These are phyloP conservation scores for Andrena chrysosceles DNA, from an alignment of 2,888 invertebrate species.

Conservation along the genomic window DNA sequence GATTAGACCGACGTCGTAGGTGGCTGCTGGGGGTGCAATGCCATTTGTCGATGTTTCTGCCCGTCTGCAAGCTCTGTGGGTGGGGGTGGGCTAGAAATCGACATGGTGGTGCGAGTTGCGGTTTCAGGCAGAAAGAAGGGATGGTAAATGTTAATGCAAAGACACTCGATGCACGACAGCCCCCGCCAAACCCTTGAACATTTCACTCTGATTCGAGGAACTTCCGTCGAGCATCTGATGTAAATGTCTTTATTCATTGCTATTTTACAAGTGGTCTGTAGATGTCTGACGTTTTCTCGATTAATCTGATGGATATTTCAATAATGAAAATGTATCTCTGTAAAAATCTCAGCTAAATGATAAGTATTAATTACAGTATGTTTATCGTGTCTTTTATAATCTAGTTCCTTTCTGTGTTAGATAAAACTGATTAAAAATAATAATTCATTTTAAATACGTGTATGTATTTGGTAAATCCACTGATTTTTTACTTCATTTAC, in stretches of 20 bases:
- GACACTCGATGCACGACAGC: conserved; percentile 15
- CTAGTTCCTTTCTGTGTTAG: no score
- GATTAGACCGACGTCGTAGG: conserved; percentile 58
- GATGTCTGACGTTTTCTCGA: no score
- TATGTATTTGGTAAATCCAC: no score
- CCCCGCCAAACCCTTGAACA: conserved; percentile 18
- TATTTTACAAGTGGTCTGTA: neutral
- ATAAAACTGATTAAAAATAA: no score
- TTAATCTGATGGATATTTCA: no score
- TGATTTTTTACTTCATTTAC: no score
- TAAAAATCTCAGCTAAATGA: no score
- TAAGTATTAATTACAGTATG: no score
- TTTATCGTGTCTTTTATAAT: no score
- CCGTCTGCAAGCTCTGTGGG: neutral
- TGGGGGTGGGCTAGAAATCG: conserved; percentile 25
- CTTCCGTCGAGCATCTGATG: neutral
- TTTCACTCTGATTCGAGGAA: conserved; percentile 23
- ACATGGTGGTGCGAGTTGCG: conserved; percentile 40
- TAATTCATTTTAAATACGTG: no score
- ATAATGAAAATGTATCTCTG: no score
- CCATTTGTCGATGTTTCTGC: conserved; percentile 55
- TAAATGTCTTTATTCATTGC: neutral
- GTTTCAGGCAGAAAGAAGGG: conserved; percentile 36
- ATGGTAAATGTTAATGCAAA: conserved; percentile 57
- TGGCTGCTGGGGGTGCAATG: conserved; percentile 30